phyloP scores from a whole-genome alignment of 2,113 vertebrate species.

The Larimichthys polyactis region DNA sequence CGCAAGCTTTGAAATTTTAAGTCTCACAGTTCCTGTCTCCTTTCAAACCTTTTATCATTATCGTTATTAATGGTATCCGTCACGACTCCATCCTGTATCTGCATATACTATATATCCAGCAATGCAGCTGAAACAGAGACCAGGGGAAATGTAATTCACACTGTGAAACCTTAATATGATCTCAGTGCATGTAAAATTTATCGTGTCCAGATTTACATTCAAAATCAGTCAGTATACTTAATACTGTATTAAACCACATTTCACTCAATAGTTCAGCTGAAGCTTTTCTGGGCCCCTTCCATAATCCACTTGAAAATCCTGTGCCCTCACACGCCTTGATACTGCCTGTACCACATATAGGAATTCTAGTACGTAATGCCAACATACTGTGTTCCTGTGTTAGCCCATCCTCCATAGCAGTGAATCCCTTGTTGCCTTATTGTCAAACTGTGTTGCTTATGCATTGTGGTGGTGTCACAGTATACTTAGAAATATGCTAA shows the following conservation, averaged over 20 bases:
- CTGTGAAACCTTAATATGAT: constrained; percentile 16
- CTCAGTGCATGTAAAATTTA: constrained; percentile 38
- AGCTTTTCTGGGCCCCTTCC: constrained; percentile 4
- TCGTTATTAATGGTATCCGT: constrained; percentile 25
- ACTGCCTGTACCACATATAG: not conserved
- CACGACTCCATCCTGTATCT: not conserved
- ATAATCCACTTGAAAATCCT: constrained; percentile 34
- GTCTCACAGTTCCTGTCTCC: constrained; percentile 14
- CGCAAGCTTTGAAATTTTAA: constrained; percentile 27
- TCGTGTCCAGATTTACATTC: constrained; percentile 22
- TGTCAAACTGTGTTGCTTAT: constrained; percentile 26
- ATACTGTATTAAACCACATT: constrained; percentile 35
- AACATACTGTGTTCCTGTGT: not conserved
- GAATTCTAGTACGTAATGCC: not conserved
- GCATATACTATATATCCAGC: not conserved
- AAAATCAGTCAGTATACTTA: constrained; percentile 27
- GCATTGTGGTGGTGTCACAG: constrained; percentile 43
- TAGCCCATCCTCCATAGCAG: constrained; percentile 1
- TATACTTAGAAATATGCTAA: constrained; percentile 57
- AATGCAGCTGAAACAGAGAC: not conserved
- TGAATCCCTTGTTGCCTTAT: constrained; percentile 31
- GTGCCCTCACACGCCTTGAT: not conserved
- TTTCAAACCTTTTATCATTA: constrained; percentile 14
- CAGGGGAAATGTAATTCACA: constrained; percentile 4
- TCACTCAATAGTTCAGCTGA: constrained; percentile 13